A percentile compares a stretch with the other conserved stretches of the same genome.
phyloP scores from a whole-genome alignment of 2,113 vertebrate genomes.

The Oncorhynchus tshawytscha region DNA sequence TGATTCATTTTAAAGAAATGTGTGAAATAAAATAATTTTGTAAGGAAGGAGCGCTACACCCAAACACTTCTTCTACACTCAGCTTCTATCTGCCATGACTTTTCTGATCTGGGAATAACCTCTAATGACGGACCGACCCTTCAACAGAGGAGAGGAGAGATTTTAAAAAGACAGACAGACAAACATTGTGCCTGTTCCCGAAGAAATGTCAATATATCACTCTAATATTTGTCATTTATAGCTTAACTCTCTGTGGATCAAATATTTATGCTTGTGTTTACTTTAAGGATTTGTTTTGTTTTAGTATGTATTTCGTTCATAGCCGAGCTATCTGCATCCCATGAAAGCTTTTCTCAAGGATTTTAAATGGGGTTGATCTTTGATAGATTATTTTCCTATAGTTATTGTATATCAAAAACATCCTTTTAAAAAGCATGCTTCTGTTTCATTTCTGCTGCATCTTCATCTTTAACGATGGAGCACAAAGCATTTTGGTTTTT shows the following conservation, averaged over 20 bases:
- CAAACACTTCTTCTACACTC: conserved; percentile 35
- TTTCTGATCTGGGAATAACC: conserved; percentile 68
- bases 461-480: conserved; percentile 58
- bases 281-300: conserved; percentile 77
- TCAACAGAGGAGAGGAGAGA: conserved; percentile 77
- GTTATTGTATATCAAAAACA: conserved; percentile 77
- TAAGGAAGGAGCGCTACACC: conserved; percentile 65
- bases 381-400: conserved; percentile 78
- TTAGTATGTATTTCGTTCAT: conserved; percentile 76
- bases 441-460: conserved; percentile 73
- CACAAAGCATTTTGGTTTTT: conserved; percentile 66
- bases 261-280: conserved; percentile 83
- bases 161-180: conserved; percentile 71
- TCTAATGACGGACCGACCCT: conserved; percentile 77
- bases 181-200: conserved; percentile 73
- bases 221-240: conserved; percentile 79
- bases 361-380: conserved; percentile 72
- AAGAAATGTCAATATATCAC: conserved; percentile 72
- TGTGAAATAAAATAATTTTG: conserved; percentile 52
- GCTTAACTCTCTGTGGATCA: conserved; percentile 79
- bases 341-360: conserved; percentile 75
- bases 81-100: conserved; percentile 66
- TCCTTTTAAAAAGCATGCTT: conserved; percentile 77
- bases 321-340: conserved; percentile 75
- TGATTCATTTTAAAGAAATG: conserved; percentile 62